A percentile compares a stretch with the other conserved stretches of the same genome.
Evolutionary conservation across 2,797 vertebrate genomes (phyloP).

Genomic region (Rhabdomys pumilio): DNA sequence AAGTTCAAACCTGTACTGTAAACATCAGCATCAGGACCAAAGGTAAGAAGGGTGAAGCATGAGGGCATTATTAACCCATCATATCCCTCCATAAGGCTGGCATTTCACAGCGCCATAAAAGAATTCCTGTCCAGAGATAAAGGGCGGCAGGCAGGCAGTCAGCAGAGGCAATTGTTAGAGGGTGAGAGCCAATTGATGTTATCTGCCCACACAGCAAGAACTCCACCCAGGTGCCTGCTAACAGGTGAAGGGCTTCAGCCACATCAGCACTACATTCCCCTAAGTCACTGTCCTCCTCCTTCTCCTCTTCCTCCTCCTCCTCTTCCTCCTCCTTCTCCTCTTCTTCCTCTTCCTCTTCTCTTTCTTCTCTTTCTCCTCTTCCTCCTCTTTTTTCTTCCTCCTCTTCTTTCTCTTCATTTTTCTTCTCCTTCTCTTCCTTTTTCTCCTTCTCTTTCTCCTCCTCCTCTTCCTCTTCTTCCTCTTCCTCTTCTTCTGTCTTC

Average conservation of each 20-base stretch:
- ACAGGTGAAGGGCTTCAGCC: neutral
- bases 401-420: no score
- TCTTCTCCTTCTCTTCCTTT: no score
- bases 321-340: no score
- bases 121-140: conserved; percentile 87
- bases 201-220: neutral
- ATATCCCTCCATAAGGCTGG: conserved; percentile 85
- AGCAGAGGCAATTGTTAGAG: conserved; percentile 70
- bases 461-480: neutral
- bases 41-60: conserved; percentile 86
- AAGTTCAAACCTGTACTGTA: conserved; percentile 83
- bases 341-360: no score
- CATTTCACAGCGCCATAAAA: conserved; percentile 89
- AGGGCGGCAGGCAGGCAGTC: conserved; percentile 79
- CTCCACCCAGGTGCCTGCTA: neutral
- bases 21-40: conserved; percentile 88
- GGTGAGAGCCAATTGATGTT: conserved; percentile 53
- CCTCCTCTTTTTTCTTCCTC: no score
- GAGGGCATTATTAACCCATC: conserved; percentile 85
- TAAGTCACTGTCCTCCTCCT: no score
- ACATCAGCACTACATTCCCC: neutral
- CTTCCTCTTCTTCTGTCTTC: no score
- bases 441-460: no score
- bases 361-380: fast-evolving
- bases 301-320: no score